Percentiles rank a stretch among this genome's conserved stretches.
Evolutionary conservation across 2,113 vertebrate species (phyloP).

Genomic region (Potamarius usumacintae): DNA sequence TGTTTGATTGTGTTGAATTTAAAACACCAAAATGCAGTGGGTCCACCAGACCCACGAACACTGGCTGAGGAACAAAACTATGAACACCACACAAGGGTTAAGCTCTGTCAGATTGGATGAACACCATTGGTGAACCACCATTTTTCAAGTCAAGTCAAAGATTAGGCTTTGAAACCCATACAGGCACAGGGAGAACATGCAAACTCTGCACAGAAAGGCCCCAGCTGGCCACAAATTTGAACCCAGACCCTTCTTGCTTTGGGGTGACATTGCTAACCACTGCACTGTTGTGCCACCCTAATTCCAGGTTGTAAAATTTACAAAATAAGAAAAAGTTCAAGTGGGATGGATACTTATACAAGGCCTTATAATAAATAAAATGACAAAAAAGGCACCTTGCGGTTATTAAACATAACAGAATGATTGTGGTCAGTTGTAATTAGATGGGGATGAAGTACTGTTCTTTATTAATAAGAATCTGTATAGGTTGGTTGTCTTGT

Average conservation of each 20-base stretch:
- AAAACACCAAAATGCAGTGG: too few relatives aligned
- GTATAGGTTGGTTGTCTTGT: not conserved
- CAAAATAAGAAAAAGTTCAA: not conserved
- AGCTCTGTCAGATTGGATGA: not conserved
- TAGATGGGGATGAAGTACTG: not conserved
- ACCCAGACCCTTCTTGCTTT: too few relatives aligned
- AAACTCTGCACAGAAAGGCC: too few relatives aligned
- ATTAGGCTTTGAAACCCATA: not conserved
- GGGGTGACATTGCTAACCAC: too few relatives aligned
- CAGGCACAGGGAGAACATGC: too few relatives aligned
- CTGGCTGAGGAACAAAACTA: too few relatives aligned
- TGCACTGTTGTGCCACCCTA: too few relatives aligned
- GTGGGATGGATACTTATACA: not conserved
- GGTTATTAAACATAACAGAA: not conserved
- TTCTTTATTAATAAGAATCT: not conserved
- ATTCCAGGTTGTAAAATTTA: not conserved
- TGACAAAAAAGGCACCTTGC: not conserved
- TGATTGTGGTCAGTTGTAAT: not conserved
- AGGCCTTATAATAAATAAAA: not conserved
- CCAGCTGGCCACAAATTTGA: too few relatives aligned
- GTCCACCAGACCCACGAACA: too few relatives aligned
- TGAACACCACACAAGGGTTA: too few relatives aligned
- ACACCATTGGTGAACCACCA: not conserved
- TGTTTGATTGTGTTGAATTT: too few relatives aligned
- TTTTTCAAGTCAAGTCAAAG: not conserved